Evolutionary conservation across 2,797 vertebrate genomes (phyloP).

Genomic region (Gallinago nigripennis): DNA sequence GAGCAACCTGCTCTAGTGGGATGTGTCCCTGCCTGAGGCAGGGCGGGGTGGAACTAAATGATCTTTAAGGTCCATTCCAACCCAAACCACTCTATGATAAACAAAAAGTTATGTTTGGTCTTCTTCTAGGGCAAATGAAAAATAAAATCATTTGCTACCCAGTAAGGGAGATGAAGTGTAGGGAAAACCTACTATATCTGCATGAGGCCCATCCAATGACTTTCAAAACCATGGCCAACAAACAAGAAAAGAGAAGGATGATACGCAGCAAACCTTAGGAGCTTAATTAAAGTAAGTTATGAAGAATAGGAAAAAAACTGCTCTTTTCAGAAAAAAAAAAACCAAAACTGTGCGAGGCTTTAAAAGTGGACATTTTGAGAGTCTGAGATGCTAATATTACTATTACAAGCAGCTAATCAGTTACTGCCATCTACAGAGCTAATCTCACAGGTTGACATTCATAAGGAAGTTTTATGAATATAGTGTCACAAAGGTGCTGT

Average conservation of each 20-base stretch:
- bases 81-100: neutral
- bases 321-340: neutral
- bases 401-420: neutral
- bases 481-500: neutral
- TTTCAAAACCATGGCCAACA: neutral
- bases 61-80: neutral
- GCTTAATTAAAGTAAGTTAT: neutral
- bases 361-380: neutral
- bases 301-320: neutral
- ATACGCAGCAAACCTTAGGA: neutral
- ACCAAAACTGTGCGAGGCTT: neutral
- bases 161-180: neutral
- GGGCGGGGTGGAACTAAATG: neutral
- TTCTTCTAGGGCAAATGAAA: neutral
- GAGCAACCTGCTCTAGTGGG: neutral
- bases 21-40: neutral
- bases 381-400: neutral
- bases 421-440: slow-evolving; percentile 41
- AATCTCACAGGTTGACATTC: neutral
- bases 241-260: neutral
- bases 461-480: neutral
- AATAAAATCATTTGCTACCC: neutral
- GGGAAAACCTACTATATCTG: neutral
- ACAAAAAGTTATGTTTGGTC: neutral
- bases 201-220: neutral